Evolutionary conservation across 2,888 invertebrate species (phyloP).

Genomic region (Amphipyra tragopoginis): DNA sequence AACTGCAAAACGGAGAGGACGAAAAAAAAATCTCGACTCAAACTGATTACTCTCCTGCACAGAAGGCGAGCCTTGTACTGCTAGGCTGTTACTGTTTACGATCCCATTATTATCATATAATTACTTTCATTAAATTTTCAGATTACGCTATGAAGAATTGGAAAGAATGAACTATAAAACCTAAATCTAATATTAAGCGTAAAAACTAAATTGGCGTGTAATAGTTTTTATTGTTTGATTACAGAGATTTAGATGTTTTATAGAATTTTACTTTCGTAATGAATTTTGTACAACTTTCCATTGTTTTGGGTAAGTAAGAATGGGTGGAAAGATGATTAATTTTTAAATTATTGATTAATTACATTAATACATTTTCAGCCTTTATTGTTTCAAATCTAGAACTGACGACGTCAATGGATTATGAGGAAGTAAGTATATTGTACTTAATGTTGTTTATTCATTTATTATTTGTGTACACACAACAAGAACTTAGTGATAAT

Average conservation of each 20-base stretch:
- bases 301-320: slow-evolving; percentile 22
- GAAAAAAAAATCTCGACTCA: no score
- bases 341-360: background rate
- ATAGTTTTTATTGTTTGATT: slow-evolving; percentile 10
- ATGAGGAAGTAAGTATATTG: slow-evolving; percentile 18
- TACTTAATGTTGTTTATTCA: no score
- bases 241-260: background rate
- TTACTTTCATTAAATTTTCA: slow-evolving; percentile 49
- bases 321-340: background rate
- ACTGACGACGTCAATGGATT: slow-evolving; percentile 2
- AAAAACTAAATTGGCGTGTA: slow-evolving; percentile 33
- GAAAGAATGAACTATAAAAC: slow-evolving; percentile 49
- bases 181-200: slow-evolving; percentile 10
- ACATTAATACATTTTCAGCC: slow-evolving; percentile 14
- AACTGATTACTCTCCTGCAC: no score
- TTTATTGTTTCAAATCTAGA: background rate
- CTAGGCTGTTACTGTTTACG: no score
- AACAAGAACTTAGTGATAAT: no score
- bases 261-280: slow-evolving; percentile 7
- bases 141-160: slow-evolving; percentile 60
- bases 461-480: no score
- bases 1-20: no score
- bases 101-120: background rate
- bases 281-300: background rate
- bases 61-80: no score